Evolutionary conservation across 1,140 invertebrate species (phyloP).

Genomic region (Lucilia cuprina): DNA sequence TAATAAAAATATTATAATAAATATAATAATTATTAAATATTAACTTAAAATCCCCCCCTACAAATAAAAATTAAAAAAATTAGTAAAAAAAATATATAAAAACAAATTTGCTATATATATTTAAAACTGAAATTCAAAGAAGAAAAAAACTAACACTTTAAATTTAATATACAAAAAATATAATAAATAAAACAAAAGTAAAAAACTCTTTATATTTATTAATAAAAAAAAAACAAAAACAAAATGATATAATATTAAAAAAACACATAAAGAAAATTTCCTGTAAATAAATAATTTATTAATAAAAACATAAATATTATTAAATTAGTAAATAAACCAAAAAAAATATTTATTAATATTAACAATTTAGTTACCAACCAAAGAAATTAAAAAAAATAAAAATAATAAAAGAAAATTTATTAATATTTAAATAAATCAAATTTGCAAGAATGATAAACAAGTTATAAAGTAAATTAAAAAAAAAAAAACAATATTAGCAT

Average conservation of each 20-base stretch:
- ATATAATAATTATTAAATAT: neutral
- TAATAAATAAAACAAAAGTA: neutral
- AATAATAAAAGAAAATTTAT: neutral
- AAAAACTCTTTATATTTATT: slow-evolving; percentile 20
- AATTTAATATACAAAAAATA: slow-evolving; percentile 13
- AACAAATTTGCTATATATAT: slow-evolving; percentile 6
- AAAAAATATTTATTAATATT: slow-evolving; percentile 8
- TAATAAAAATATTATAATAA: neutral
- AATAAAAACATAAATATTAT: slow-evolving; percentile 23
- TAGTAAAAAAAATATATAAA: neutral
- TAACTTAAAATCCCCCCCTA: neutral
- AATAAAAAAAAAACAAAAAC: neutral
- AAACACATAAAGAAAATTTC: slow-evolving; percentile 41
- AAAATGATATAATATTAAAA: neutral
- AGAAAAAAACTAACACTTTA: neutral
- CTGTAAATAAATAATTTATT: slow-evolving; percentile 38
- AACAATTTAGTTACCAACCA: neutral
- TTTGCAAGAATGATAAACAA: neutral
- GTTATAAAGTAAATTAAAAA: slow-evolving; percentile 1
- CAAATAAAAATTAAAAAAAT: neutral
- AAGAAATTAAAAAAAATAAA: neutral
- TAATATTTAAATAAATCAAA: neutral
- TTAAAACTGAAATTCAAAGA: neutral
- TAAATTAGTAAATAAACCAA: neutral
- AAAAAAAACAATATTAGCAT: slow-evolving; percentile 12